A percentile compares a stretch with the other conserved stretches of the same genome.
phyloP scores from a whole-genome alignment of 2,113 vertebrate species.

The Anolis carolinensis region DNA sequence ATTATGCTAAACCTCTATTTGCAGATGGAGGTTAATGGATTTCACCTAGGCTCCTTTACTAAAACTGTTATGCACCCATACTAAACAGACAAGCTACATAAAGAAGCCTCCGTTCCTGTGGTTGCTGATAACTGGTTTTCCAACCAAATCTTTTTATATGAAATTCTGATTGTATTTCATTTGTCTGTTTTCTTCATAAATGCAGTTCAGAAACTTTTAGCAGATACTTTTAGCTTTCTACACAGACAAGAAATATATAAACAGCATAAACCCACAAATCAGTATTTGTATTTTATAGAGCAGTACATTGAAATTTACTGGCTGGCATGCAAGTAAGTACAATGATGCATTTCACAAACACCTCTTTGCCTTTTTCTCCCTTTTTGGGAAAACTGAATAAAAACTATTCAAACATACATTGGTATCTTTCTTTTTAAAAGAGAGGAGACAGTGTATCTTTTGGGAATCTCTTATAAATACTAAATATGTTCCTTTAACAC shows the following conservation, averaged over 20 bases:
- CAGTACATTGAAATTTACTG: conserved; percentile 72
- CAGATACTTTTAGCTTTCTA: conserved; percentile 51
- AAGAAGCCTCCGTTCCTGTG: conserved; percentile 54
- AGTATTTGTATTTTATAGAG: conserved; percentile 76
- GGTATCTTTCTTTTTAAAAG: conserved; percentile 53
- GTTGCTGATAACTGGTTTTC: conserved; percentile 56
- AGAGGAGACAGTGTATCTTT: conserved; percentile 44
- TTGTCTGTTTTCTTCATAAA: conserved; percentile 46
- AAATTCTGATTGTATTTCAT: conserved; percentile 66
- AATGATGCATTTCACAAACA: conserved; percentile 65
- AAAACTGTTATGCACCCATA: conserved; percentile 51
- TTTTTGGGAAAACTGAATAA: conserved; percentile 58
- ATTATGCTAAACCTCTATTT: conserved; percentile 11
- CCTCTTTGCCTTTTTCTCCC: conserved; percentile 70
- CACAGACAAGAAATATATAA: conserved; percentile 52
- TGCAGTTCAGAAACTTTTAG: conserved; percentile 56
- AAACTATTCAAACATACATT: conserved; percentile 49
- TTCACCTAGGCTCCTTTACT: conserved; percentile 43
- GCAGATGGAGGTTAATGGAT: conserved; percentile 38
- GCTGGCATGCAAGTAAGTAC: conserved; percentile 57
- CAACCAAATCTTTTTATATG: conserved; percentile 53
- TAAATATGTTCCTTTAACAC: neutral
- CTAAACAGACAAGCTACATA: conserved; percentile 57
- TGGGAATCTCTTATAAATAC: conserved; percentile 6
- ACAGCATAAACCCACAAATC: conserved; percentile 51